These are phyloP conservation scores for Omphaloscelis lunosa DNA, from an alignment of 2,888 invertebrate genomes.

Conservation along the genomic window DNA sequence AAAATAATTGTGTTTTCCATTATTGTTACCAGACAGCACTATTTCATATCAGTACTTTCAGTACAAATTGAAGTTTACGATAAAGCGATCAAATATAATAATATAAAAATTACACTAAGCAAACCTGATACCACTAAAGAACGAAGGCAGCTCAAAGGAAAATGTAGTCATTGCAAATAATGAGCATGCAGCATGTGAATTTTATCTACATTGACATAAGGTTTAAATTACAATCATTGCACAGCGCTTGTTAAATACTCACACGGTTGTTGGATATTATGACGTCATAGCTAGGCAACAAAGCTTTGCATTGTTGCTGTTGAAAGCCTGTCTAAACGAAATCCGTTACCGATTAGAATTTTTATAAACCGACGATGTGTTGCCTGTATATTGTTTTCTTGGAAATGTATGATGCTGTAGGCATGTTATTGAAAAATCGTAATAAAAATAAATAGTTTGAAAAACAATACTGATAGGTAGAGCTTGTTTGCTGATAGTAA, in stretches of 20 bases:
- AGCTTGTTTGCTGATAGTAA: not conserved
- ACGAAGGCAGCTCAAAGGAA: not conserved
- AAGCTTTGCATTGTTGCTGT: not conserved
- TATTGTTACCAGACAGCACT: not conserved
- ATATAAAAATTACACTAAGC: not conserved
- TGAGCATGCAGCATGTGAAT: not conserved
- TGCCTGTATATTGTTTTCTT: not conserved
- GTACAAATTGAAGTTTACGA: not conserved
- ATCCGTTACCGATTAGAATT: not conserved
- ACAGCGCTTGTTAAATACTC: not conserved
- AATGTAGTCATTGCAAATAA: not conserved
- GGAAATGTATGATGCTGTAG: not conserved
- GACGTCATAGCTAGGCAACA: not conserved
- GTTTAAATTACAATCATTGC: slow-evolving; percentile 3
- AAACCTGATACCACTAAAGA: not conserved
- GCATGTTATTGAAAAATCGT: not conserved
- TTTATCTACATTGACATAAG: not conserved
- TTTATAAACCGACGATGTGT: not conserved
- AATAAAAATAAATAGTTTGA: not conserved
- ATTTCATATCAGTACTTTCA: not conserved
- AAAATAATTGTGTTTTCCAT: not conserved
- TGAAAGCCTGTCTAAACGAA: not conserved
- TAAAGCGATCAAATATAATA: not conserved
- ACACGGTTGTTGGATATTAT: not conserved
- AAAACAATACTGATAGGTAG: not conserved